Base-by-base conservation (phyloP, 2,113 vertebrate genomes). In the Psephotus haematonotus region DNA sequence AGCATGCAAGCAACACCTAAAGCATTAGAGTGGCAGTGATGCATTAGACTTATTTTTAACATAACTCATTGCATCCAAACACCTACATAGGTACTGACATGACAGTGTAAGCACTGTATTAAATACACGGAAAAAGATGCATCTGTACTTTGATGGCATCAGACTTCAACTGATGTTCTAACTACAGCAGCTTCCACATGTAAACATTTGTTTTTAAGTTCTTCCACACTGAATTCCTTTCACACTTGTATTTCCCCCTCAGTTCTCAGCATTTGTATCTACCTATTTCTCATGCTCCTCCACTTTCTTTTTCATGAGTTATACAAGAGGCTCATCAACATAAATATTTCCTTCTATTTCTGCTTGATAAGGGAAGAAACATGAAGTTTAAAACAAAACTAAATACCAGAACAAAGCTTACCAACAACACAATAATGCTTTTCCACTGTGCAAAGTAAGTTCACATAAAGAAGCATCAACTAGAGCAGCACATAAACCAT, bases 31-130 rank as follows among this genome's bases (percentile, higher is more conserved):
- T 6, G 4, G 9, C 37, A 52, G 24, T 6, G 9, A 46, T 17
- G 13, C 9, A 7, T 17, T 44, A 27, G 1, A 7, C 20, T 4
- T 76, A n/a, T 22, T 88, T 79, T 68, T 67, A 35, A 65, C 3
- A 1, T 4, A 10, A 10, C 5, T 28, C 13, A 24, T 28, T 7
- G 1, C 33, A n/a, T 8, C 29, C 37, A 43, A 82, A 31, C 33
- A 74, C 22, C n/a, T 65, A 24, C 41, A 69, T 3, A 1, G 0
- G 1, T 29, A 70, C 33, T 37, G 63, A 44, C 1, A 0, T 3
- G 17, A 41, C 2, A 16, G 53, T 6, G 22, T 5, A 50, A 62
- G 23, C 12, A 5, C 0, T 60, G 29, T 4, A 57, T 12, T 86
- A 74, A 90, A 83, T 1, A 5, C 33, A 43, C 31, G 6, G 2